phyloP scores from a whole-genome alignment of 2,888 invertebrate species.

The Unio pictorum region DNA sequence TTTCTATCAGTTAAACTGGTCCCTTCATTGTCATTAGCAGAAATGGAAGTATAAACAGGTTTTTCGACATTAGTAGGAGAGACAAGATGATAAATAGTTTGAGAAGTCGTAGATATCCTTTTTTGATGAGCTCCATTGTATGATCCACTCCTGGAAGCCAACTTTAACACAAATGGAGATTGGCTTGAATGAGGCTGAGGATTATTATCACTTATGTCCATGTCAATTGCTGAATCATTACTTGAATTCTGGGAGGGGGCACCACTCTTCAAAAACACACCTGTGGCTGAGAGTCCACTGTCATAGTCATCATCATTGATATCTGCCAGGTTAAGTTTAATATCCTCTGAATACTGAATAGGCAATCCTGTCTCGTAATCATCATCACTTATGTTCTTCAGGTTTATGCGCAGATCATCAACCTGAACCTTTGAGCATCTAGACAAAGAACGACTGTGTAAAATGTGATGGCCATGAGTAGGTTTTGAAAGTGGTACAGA shows the following conservation, averaged over 20 bases:
- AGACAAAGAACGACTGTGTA: slow-evolving; percentile 2
- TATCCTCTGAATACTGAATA: slow-evolving; percentile 25
- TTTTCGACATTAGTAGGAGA: too few species aligned
- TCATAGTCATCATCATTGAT: slow-evolving; percentile 47
- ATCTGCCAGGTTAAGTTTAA: slow-evolving; percentile 45
- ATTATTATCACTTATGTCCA: slow-evolving; percentile 9
- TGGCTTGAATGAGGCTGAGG: background rate
- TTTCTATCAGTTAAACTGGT: too few species aligned
- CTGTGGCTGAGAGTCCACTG: slow-evolving; percentile 27
- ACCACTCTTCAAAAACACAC: slow-evolving; percentile 25
- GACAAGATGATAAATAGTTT: slow-evolving; percentile 4
- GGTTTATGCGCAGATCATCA: slow-evolving; percentile 45
- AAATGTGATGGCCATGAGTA: slow-evolving; percentile 1
- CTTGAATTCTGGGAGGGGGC: slow-evolving; percentile 4
- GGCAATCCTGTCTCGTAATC: slow-evolving; percentile 34
- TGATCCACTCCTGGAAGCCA: background rate
- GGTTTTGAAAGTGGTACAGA: slow-evolving; percentile 7
- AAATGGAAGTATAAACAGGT: too few species aligned
- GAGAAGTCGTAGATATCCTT: slow-evolving; percentile 29
- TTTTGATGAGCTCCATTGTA: slow-evolving; percentile 9
- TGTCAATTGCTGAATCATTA: slow-evolving; percentile 30
- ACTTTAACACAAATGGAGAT: background rate
- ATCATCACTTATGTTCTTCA: slow-evolving; percentile 46
- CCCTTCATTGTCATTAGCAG: too few species aligned
- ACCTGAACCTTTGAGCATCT: background rate